Conservation (phyloP, 2,888 invertebrate genomes). For the Agrotis puta region DNA sequence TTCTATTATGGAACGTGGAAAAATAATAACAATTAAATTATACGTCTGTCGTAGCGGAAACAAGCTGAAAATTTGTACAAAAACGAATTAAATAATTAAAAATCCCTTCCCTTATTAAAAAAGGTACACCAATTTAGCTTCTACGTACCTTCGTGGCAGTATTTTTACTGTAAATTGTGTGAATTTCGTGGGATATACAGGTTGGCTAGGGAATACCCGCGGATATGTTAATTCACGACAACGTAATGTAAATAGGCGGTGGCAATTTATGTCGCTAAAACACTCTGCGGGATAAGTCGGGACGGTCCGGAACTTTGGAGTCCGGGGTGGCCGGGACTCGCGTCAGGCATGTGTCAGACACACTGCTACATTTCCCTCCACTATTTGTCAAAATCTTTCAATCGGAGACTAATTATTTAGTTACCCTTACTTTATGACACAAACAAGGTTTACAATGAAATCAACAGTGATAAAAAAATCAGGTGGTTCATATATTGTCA, state of each 20-base stretch:
- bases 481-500: no score
- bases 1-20: slow-evolving; percentile 50
- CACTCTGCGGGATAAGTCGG: slow-evolving; percentile 81
- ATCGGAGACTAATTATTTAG: slow-evolving; percentile 78
- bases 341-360: slow-evolving; percentile 10
- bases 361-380: slow-evolving; percentile 33
- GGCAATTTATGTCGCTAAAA: slow-evolving; percentile 88
- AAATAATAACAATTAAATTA: slow-evolving; percentile 58
- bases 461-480: no score
- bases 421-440: slow-evolving; percentile 71
- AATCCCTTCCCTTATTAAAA: slow-evolving; percentile 69
- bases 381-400: slow-evolving; percentile 72
- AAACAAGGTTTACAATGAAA: no score
- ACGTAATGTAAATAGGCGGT: slow-evolving; percentile 86
- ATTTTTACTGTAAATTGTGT: slow-evolving; percentile 62
- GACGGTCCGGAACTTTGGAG: slow-evolving; percentile 58
- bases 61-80: slow-evolving; percentile 56
- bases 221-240: slow-evolving; percentile 87
- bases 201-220: slow-evolving; percentile 85
- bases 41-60: slow-evolving; percentile 52
- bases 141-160: slow-evolving; percentile 30
- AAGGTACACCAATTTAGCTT: slow-evolving; percentile 70
- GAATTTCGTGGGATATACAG: slow-evolving; percentile 77
- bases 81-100: slow-evolving; percentile 69
- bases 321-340: slow-evolving; percentile 29